phyloP scores from a whole-genome alignment of 2,797 vertebrate genomes.

The Pempheris klunzingeri region DNA sequence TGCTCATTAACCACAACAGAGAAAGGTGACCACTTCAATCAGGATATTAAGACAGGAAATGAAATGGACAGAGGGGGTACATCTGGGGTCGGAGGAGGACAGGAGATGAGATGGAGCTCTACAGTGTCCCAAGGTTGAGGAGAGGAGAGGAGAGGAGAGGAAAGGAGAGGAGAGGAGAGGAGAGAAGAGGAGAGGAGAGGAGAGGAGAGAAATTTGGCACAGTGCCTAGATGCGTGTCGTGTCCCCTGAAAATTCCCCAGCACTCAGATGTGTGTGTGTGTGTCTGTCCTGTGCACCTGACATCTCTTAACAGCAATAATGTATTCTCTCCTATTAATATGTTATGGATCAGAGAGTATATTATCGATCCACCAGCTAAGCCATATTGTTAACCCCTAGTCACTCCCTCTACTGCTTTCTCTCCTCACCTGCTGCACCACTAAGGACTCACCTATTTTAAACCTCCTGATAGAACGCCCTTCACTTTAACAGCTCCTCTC shows the following conservation, averaged over 20 bases:
- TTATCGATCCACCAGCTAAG: conserved; percentile 72
- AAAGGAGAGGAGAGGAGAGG: neutral
- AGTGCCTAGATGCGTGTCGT: conserved; percentile 66
- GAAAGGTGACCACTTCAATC: conserved; percentile 81
- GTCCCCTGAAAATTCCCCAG: conserved; percentile 63
- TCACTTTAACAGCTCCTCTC: conserved; percentile 13
- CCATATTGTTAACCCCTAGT: conserved; percentile 44
- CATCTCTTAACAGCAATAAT: conserved; percentile 82
- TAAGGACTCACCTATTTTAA: conserved; percentile 16
- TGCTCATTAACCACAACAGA: conserved; percentile 78
- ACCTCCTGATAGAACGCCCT: conserved; percentile 10
- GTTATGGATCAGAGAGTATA: conserved; percentile 74
- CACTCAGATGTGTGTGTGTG: conserved; percentile 40
- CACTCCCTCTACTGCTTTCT: conserved; percentile 21
- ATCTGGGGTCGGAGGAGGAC: conserved; percentile 7
- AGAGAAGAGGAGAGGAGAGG: conserved; percentile 5
- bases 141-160: conserved; percentile 10
- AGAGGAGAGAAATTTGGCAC: conserved; percentile 59
- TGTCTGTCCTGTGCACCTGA: conserved; percentile 58
- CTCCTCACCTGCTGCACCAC: conserved; percentile 24
- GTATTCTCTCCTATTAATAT: conserved; percentile 78
- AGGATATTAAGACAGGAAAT: conserved; percentile 78
- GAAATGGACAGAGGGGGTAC: conserved; percentile 65
- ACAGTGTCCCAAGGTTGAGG: conserved; percentile 26
- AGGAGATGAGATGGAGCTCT: conserved; percentile 8